Conservation (phyloP, 2,797 vertebrate species). For the Cossypha caffra region DNA sequence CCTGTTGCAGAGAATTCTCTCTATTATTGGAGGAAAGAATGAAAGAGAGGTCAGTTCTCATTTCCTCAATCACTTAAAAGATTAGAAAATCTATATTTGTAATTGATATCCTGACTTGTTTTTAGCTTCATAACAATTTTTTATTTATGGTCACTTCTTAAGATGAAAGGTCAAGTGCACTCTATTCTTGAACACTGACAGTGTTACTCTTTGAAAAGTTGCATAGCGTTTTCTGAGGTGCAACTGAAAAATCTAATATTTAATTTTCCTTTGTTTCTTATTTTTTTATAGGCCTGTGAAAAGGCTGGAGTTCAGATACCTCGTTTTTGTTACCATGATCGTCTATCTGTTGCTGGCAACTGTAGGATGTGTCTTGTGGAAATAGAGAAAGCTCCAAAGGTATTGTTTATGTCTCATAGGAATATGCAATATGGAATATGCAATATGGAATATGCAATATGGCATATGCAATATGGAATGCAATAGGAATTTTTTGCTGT, state of each 20-base stretch:
- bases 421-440: not conserved
- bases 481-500: not conserved
- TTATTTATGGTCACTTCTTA: not conserved
- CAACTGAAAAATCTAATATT: not conserved
- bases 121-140: not conserved
- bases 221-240: not conserved
- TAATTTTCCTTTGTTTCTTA: not conserved
- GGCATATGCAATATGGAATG: no score
- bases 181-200: not conserved
- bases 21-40: not conserved
- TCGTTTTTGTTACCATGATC: constrained; percentile 97
- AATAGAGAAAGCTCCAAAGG: constrained; percentile 92
- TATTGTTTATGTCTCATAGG: constrained; percentile 4
- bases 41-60: not conserved
- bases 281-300: constrained; percentile 86
- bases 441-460: no score
- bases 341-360: constrained; percentile 96
- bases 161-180: not conserved
- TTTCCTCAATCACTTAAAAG: not conserved
- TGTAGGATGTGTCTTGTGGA: constrained; percentile 99
- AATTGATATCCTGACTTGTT: not conserved
- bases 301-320: constrained; percentile 95
- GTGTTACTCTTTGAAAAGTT: not conserved
- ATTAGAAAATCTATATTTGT: not conserved
- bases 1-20: not conserved